Percentiles rank a stretch among this genome's conserved stretches.
Evolutionary conservation across 1,140 invertebrate species (phyloP).

Genomic region (Aphelinus certus): DNA sequence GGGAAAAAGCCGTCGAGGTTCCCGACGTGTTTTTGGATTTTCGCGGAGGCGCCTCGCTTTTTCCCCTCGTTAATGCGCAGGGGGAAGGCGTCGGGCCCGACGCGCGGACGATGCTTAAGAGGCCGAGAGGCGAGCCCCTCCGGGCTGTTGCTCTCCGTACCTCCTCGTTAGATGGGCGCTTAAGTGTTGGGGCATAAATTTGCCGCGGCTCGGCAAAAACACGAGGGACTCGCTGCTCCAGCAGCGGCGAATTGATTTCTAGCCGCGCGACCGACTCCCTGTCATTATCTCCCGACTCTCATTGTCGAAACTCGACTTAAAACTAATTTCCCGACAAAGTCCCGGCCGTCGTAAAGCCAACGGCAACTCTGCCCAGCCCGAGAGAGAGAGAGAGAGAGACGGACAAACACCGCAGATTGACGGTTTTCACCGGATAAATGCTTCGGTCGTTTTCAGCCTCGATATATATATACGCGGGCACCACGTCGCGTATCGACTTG

Average conservation of each 20-base stretch:
- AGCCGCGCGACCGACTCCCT: background rate
- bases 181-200: conserved; percentile 37
- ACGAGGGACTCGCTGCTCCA: background rate
- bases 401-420: too few relatives aligned
- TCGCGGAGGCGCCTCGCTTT: conserved; percentile 16
- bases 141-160: conserved; percentile 16
- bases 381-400: background rate
- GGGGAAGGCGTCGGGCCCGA: background rate
- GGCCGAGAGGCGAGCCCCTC: background rate
- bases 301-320: conserved; percentile 26
- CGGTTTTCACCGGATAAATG: too few relatives aligned
- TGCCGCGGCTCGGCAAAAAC: conserved; percentile 6
- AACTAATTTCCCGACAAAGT: conserved; percentile 20
- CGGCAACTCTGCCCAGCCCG: background rate
- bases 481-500: too few relatives aligned
- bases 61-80: conserved; percentile 18
- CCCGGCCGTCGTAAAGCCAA: conserved; percentile 15
- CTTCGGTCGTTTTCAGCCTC: too few relatives aligned
- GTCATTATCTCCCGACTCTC: conserved; percentile 27
- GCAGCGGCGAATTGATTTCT: conserved; percentile 33
- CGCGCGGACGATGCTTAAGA: conserved; percentile 1
- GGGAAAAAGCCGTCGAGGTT: background rate
- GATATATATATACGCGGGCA: too few relatives aligned
- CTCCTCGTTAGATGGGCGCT: conserved; percentile 32
- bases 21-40: conserved; percentile 16